Percentiles rank a stretch among this genome's conserved stretches.
Evolutionary conservation across 1,140 invertebrate species (phyloP).

Genomic region (Conus betulinus): DNA sequence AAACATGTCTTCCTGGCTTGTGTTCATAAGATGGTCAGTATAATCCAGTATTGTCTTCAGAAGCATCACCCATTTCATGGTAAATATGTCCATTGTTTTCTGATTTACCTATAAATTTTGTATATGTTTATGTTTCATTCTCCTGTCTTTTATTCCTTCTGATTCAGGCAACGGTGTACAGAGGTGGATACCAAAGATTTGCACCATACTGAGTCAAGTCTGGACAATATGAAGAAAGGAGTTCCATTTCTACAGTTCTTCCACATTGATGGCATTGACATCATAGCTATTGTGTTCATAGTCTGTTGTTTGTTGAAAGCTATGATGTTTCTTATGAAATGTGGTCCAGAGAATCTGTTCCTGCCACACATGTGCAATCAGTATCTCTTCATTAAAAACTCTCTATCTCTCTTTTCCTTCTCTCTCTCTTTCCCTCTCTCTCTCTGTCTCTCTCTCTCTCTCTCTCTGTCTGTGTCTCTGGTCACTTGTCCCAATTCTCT

Average conservation of each 20-base stretch:
- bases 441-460: neutral
- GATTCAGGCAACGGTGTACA: constrained; percentile 92
- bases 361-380: constrained; percentile 37
- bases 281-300: constrained; percentile 2
- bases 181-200: constrained; percentile 96
- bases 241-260: constrained; percentile 48
- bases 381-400: constrained; percentile 9
- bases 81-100: neutral
- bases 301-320: constrained; percentile 7
- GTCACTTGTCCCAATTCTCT: neutral
- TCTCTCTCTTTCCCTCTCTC: constrained; percentile 1
- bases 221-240: constrained; percentile 23
- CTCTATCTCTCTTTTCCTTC: neutral
- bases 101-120: neutral
- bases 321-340: neutral
- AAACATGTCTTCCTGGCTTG: too few species aligned
- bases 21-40: too few species aligned
- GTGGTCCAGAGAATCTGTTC: neutral
- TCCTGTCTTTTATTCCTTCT: too few species aligned
- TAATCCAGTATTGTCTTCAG: too few species aligned
- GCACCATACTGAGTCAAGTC: constrained; percentile 85
- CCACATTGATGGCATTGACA: constrained; percentile 41
- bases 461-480: neutral
- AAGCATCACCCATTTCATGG: too few species aligned
- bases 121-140: neutral